Base-by-base conservation (phyloP, 2,113 vertebrate species). In the Illadopsis cleaveri region DNA sequence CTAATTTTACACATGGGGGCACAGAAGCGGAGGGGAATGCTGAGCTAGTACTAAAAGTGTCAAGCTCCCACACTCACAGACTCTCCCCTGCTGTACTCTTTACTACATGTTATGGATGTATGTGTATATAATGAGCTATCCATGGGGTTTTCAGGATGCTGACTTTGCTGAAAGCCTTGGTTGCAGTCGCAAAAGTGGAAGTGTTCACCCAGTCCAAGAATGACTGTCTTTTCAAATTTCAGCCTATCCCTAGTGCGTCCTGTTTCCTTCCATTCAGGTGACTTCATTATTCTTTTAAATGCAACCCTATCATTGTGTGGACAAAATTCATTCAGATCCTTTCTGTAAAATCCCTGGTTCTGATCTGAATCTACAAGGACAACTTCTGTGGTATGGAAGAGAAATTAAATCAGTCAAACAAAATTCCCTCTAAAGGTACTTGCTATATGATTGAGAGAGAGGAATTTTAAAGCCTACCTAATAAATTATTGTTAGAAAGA, bases 1-100 rank as follows among this genome's bases (percentile, higher is more conserved):
- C 44, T 93, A 72, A 91, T 94, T 94, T 96, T 95, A 93, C 91
- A 91, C 70, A 38, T 47, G 38, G 70, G 78, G 70, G 21, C 57
- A 82, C 15, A 91, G 89, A 73, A 76, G 54, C 17, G 38, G 73
- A 91, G 58, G 28, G 37, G 70, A 86, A 89, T 61, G 73, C 53
- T 92, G 69, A 91, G 51, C 19, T 93, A 48, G 42, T 87, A 35
- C 30, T 79, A 62, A 48, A 70, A 72, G 53, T 57, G 78, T 82
- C 62, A 40, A 66, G 23, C 53, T 94, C 66, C 66, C 70, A 80
- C 61, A 35, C 42, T 69, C 70, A 35, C 28, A 85, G 62, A 37
- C 45, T 35, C 66, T 88, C 31, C 37, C 23, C 79, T 86, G 68
- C 50, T 70, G 31, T 73, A 22, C 42, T 82, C 42, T 91, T 69